Conservation (phyloP, 2,888 invertebrate species). For the Stenolophus ochropezus region DNA sequence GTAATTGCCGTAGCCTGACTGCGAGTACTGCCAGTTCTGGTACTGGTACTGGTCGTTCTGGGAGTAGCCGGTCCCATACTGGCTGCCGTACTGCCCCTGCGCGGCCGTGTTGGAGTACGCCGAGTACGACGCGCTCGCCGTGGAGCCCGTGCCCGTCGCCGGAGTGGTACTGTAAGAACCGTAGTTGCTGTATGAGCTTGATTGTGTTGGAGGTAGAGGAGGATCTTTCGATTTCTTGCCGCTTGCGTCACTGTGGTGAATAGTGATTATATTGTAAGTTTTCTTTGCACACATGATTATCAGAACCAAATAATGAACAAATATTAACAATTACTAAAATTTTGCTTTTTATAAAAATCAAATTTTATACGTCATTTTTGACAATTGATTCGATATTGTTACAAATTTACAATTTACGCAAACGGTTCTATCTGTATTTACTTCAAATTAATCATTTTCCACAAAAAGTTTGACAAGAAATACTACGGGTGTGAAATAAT, state of each 20-base stretch:
- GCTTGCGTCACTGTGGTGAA: conserved; percentile 55
- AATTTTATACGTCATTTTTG: conserved; percentile 48
- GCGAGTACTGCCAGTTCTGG: conserved; percentile 78
- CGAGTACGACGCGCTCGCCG: conserved; percentile 63
- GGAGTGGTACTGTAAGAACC: conserved; percentile 72
- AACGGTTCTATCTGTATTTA: neutral
- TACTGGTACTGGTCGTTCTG: conserved; percentile 77
- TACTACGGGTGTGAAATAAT: too few species aligned
- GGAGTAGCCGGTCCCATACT: conserved; percentile 74
- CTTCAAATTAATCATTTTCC: neutral
- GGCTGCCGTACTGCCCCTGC: conserved; percentile 75
- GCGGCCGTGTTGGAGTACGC: conserved; percentile 71
- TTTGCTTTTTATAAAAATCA: conserved; percentile 17
- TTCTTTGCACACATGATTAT: conserved; percentile 25
- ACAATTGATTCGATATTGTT: conserved; percentile 15
- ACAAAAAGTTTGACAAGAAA: too few species aligned
- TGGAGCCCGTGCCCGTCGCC: conserved; percentile 67
- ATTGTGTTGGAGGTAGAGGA: conserved; percentile 68
- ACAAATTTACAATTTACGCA: neutral
- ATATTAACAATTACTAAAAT: neutral
- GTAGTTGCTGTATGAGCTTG: conserved; percentile 70
- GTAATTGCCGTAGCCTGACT: conserved; percentile 75
- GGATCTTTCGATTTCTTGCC: conserved; percentile 71
- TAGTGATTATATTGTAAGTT: conserved; percentile 15
- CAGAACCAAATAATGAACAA: neutral